Conservation (phyloP, 2,797 vertebrate species). For the Pangasius sanitwongsei region DNA sequence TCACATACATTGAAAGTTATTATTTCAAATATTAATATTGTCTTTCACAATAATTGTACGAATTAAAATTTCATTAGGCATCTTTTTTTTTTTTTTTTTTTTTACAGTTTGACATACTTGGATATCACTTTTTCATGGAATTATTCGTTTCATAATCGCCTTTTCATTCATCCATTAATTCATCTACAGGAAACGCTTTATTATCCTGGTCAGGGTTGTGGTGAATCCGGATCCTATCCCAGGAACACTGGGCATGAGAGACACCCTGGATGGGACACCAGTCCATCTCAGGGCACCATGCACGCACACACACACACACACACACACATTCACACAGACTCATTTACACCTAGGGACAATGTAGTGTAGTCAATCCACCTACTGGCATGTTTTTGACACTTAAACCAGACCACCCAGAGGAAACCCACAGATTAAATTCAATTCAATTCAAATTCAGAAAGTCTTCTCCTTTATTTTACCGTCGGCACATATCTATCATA, state of each 20-base stretch:
- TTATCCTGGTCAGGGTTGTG: background rate
- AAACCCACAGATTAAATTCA: background rate
- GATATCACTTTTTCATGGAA: too few relatives aligned
- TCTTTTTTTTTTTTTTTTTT: background rate
- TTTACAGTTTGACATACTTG: too few relatives aligned
- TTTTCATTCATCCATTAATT: background rate
- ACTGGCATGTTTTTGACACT: background rate
- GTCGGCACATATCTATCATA: background rate
- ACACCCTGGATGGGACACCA: background rate
- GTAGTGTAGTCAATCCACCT: background rate
- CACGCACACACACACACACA: too few relatives aligned
- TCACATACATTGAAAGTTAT: background rate
- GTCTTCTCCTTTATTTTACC: constrained; percentile 51
- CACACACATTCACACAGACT: background rate
- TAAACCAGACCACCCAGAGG: background rate
- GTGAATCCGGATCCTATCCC: background rate
- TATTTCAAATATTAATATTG: background rate
- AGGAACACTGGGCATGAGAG: background rate
- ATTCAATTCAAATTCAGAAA: background rate
- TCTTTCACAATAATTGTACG: background rate
- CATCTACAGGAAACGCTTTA: too few relatives aligned
- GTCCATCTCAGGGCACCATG: background rate
- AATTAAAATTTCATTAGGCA: background rate
- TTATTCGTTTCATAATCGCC: background rate
- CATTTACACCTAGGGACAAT: background rate